Conservation (phyloP, 2,888 invertebrate genomes). For the Phrixothrix hirtus region DNA sequence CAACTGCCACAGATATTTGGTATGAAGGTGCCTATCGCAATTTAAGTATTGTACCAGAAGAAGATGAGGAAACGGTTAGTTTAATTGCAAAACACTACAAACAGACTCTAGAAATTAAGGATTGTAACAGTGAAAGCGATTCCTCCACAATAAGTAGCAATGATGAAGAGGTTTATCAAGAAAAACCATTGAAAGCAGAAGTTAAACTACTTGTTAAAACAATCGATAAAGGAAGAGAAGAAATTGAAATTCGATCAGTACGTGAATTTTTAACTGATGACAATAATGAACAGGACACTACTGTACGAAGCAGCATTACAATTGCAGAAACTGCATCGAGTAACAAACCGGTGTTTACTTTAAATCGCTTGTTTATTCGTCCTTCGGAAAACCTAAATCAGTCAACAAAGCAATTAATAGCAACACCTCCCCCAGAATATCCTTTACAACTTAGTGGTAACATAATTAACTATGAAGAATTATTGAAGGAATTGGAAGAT, state of each 20-base stretch:
- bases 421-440: conserved; percentile 46
- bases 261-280: conserved; percentile 48
- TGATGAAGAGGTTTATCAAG: conserved; percentile 9
- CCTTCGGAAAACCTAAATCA: conserved; percentile 37
- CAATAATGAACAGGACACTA: not conserved
- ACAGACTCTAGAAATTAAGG: too few species aligned
- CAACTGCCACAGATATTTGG: conserved; percentile 46
- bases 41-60: conserved; percentile 55
- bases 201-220: conserved; percentile 60
- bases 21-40: conserved; percentile 55
- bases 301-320: conserved; percentile 7
- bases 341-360: conserved; percentile 46
- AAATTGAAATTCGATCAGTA: conserved; percentile 58
- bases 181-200: conserved; percentile 52
- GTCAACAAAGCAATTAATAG: conserved; percentile 32
- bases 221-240: conserved; percentile 56
- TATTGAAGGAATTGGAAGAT: conserved; percentile 6
- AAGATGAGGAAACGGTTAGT: conserved; percentile 53
- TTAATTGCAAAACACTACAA: conserved; percentile 40
- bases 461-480: conserved; percentile 17
- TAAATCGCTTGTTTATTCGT: conserved; percentile 50
- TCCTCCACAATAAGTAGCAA: conserved; percentile 11
- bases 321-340: conserved; percentile 2
- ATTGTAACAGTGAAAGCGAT: not conserved
- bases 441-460: conserved; percentile 46